phyloP scores from a whole-genome alignment of 2,888 invertebrate genomes.

The Mystacides longicornis region DNA sequence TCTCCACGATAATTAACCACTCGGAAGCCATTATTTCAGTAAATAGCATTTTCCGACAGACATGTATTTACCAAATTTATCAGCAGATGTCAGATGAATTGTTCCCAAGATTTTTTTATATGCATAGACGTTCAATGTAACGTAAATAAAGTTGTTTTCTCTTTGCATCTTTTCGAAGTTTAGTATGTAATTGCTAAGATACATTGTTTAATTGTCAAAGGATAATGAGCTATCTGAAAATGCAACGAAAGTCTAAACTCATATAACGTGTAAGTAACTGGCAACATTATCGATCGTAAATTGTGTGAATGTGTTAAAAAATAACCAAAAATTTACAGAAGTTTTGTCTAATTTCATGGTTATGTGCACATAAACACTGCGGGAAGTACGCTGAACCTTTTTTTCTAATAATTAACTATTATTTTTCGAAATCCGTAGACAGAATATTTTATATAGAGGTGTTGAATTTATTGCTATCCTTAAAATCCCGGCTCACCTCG shows the following conservation, averaged over 20 bases:
- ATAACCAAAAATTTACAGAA: not conserved
- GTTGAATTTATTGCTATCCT: no score
- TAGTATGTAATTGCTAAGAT: not conserved
- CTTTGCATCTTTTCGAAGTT: slow-evolving; percentile 7
- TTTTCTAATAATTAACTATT: no score
- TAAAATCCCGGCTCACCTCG: no score
- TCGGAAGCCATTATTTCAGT: slow-evolving; percentile 54
- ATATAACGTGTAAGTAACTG: slow-evolving; percentile 32
- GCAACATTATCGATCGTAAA: slow-evolving; percentile 41
- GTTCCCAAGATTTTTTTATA: slow-evolving; percentile 11
- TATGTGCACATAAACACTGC: no score
- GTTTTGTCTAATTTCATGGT: slow-evolving; percentile 2
- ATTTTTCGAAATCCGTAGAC: no score
- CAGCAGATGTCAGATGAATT: slow-evolving; percentile 39
- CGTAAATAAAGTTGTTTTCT: slow-evolving; percentile 17
- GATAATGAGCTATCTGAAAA: not conserved
- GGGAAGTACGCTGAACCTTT: no score
- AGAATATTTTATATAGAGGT: no score
- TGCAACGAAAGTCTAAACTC: slow-evolving; percentile 12
- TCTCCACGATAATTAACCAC: slow-evolving; percentile 28
- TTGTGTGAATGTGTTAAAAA: slow-evolving; percentile 15
- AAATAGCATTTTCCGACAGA: slow-evolving; percentile 51
- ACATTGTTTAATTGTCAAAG: not conserved
- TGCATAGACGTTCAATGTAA: slow-evolving; percentile 11
- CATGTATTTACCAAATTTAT: slow-evolving; percentile 52